Conservation (phyloP, 2,113 vertebrate genomes). For the Sciurus niger region DNA sequence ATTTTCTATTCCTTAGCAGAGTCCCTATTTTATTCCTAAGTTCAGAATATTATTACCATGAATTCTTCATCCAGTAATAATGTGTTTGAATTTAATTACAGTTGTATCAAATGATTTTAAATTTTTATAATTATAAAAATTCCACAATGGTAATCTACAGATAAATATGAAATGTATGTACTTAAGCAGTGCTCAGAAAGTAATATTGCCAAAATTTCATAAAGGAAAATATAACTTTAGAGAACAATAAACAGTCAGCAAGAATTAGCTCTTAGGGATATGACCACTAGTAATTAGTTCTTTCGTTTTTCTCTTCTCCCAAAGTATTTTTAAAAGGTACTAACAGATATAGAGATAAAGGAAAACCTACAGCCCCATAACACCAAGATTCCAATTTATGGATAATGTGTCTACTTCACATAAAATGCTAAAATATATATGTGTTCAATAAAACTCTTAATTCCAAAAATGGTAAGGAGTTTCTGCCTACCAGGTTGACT, state of each 20-base stretch:
- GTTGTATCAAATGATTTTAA: neutral
- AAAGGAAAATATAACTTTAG: neutral
- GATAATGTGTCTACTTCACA: neutral
- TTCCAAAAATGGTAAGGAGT: neutral
- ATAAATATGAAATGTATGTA: neutral
- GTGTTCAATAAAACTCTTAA: neutral
- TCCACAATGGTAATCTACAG: neutral
- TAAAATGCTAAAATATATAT: neutral
- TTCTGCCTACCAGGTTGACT: neutral
- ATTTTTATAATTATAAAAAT: conserved; percentile 32
- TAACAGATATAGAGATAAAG: conserved; percentile 47
- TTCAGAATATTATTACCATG: neutral
- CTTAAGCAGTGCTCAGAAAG: neutral
- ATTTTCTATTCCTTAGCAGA: conserved; percentile 21
- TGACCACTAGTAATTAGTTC: neutral
- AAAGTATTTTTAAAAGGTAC: neutral
- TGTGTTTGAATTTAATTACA: neutral
- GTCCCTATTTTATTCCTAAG: conserved; percentile 35
- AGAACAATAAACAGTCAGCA: neutral
- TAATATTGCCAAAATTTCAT: neutral
- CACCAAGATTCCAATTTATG: neutral
- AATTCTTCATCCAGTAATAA: neutral
- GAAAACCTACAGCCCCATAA: neutral
- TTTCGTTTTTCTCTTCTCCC: neutral
- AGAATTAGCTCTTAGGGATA: neutral